Evolutionary conservation across 1,140 invertebrate genomes (phyloP).

Genomic region (Sarcophaga bullata): DNA sequence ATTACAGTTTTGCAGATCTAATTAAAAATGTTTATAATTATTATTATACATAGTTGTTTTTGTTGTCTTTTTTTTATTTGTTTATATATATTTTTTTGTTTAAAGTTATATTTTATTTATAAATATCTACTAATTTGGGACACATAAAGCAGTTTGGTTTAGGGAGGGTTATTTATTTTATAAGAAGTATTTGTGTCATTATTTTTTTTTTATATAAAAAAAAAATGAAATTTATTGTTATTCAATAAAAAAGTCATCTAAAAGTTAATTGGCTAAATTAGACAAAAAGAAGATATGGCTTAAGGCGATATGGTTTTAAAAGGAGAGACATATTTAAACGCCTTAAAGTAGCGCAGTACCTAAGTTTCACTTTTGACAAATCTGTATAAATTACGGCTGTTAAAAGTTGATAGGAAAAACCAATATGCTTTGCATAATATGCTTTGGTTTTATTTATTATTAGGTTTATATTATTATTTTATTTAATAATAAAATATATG

Average conservation of each 20-base stretch:
- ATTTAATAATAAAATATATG: too few species aligned
- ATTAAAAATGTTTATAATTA: constrained; percentile 13
- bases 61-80: neutral
- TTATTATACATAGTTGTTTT: neutral
- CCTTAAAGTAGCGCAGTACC: too few species aligned
- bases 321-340: neutral
- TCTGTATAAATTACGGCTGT: too few species aligned
- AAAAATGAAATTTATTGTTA: neutral
- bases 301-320: neutral
- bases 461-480: too few species aligned
- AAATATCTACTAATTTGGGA: constrained; percentile 62
- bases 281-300: too few species aligned
- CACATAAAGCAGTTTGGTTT: constrained; percentile 57
- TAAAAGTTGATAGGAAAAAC: too few species aligned
- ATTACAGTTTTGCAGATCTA: neutral
- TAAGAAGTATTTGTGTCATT: constrained; percentile 56
- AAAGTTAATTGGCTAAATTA: neutral
- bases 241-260: neutral
- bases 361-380: too few species aligned
- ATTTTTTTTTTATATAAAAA: neutral
- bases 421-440: too few species aligned
- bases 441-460: too few species aligned
- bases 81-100: constrained; percentile 14
- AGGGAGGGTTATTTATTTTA: neutral
- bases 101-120: constrained; percentile 51